phyloP scores from a whole-genome alignment of 2,113 vertebrate genomes.

The Sinocyclocheilus rhinocerous region DNA sequence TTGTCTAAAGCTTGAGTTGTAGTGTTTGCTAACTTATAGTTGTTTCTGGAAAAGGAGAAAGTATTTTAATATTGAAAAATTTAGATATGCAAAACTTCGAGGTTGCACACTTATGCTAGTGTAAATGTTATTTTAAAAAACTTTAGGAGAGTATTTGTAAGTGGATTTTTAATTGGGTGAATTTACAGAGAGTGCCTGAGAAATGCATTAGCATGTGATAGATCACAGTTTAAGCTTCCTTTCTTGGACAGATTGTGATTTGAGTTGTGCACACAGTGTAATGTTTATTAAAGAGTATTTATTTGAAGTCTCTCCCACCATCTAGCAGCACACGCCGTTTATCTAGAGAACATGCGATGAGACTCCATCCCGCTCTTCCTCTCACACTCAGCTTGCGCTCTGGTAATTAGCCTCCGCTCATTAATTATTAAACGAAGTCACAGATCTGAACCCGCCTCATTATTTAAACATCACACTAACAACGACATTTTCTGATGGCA shows the following conservation, averaged over 20 bases:
- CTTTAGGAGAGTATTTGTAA: not conserved
- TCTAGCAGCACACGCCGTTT: not conserved
- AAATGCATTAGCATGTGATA: constrained; percentile 21
- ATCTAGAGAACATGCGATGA: constrained; percentile 12
- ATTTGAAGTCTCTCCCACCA: constrained; percentile 20
- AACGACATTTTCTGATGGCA: constrained; percentile 49
- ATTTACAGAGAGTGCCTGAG: not conserved
- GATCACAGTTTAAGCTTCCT: constrained; percentile 9
- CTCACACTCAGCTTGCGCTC: not conserved
- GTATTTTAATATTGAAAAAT: not conserved
- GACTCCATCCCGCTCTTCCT: constrained; percentile 14
- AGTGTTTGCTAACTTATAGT: not conserved
- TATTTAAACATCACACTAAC: constrained; percentile 54
- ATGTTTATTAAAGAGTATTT: constrained; percentile 33
- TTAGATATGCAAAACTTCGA: not conserved
- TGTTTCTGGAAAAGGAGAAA: not conserved
- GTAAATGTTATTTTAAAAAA: not conserved
- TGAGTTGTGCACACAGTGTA: not conserved
- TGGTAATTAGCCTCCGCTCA: constrained; percentile 53
- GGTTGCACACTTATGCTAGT: not conserved
- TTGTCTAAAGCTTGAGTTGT: not conserved
- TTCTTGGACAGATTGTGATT: not conserved
- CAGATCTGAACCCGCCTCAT: constrained; percentile 50
- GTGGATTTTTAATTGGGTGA: not conserved
- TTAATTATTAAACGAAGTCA: constrained; percentile 53